Base-by-base conservation (phyloP, 1,140 invertebrate genomes). In the Acromyrmex heyeri region DNA sequence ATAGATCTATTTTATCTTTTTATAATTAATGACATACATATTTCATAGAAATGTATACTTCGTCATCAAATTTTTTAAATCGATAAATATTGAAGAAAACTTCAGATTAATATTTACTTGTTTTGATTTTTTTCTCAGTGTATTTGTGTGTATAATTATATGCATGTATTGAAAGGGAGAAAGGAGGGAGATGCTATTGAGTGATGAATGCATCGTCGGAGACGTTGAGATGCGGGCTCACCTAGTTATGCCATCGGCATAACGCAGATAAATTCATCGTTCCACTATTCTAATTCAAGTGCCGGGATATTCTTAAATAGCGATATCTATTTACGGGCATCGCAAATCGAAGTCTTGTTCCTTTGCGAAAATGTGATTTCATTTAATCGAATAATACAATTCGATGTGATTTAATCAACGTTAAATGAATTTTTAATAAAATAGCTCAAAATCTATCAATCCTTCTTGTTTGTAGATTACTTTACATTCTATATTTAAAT, bases 191-290 rank as follows among this genome's bases (percentile, higher is more conserved):
- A 38, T 55, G 64, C 62, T 34, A 79, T 55, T 55, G 48, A 81
- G 48, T 55, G 62, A 50, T 53, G 48, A 79, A 79, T 79, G n/a
- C 77, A 67, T 24, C 27, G 21, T 14, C 4, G 62, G 34, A 57
- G 38, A 24, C 27, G 16, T 14, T 4, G 48, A 55, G 73, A 61
- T 77, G 38, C 57, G 48, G 44, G 75, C 38, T 77, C 75, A 77
- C 57, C 75, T 64, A 77, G 75, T 77, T 77, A 77, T 34, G 75
- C 73, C 57, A 64, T 77, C 75, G 34, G 21, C 38, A 27, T 77
- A 62, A 75, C 55, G 12, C 24, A 38, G 72, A 75, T 38, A 61
- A 34, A 75, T 38, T 59, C 72, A 38, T 61, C 55, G 72, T 44
- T 61, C 72, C 53, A 30, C 72, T 59, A 30, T 75, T 57, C 72